A percentile compares a stretch with the other conserved stretches of the same genome.
Evolutionary conservation across 2,113 vertebrate genomes (phyloP).

Genomic region (Cebus imitator): DNA sequence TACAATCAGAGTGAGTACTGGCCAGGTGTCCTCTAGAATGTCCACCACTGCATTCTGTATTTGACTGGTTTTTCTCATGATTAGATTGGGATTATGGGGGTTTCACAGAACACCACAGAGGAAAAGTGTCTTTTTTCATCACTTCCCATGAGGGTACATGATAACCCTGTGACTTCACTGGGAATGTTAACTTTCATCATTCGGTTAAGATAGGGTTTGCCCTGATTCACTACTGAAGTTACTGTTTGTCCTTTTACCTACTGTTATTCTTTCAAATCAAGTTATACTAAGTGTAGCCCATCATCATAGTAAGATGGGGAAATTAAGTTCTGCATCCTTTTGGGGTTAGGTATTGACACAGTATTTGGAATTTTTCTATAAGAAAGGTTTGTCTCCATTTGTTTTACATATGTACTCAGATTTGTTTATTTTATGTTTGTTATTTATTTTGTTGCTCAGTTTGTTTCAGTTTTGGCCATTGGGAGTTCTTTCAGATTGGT

Average conservation of each 20-base stretch:
- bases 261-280: background rate
- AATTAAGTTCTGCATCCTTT: background rate
- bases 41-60: background rate
- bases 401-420: background rate
- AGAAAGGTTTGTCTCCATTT: background rate
- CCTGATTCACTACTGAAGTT: background rate
- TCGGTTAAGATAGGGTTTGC: background rate
- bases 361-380: background rate
- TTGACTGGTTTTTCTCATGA: background rate
- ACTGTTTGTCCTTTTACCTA: background rate
- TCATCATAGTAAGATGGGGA: background rate
- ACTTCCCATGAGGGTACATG: background rate
- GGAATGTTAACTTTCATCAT: background rate
- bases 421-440: background rate
- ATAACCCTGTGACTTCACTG: background rate
- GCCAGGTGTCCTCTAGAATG: background rate
- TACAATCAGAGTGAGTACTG: background rate
- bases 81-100: background rate
- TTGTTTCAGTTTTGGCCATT: background rate
- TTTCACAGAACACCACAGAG: background rate
- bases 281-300: background rate
- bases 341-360: background rate
- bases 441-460: background rate
- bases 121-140: background rate
- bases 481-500: background rate